Conservation (phyloP, 2,888 invertebrate genomes). For the Hetaerina titia region DNA sequence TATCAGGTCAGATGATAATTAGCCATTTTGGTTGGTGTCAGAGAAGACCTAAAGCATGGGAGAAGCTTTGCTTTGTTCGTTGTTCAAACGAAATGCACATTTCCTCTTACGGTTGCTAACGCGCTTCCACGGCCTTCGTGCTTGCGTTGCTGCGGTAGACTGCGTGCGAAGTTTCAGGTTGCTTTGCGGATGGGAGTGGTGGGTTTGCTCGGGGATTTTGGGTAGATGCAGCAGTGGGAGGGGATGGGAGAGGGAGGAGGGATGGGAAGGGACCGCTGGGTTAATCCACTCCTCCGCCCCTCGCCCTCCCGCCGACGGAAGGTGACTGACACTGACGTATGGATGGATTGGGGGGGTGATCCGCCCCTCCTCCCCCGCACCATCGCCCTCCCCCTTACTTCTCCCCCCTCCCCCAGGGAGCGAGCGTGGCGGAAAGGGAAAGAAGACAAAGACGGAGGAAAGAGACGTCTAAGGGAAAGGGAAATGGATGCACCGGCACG, state of each 20-base stretch:
- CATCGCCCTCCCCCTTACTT: neutral
- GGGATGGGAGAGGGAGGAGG: neutral
- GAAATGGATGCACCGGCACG: neutral
- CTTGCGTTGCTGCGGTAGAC: neutral
- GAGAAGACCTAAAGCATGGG: neutral
- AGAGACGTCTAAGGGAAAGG: neutral
- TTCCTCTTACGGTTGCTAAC: neutral
- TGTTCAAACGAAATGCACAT: neutral
- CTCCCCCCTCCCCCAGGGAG: neutral
- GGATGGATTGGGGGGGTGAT: constrained; percentile 43
- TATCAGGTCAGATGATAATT: neutral
- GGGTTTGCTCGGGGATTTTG: neutral
- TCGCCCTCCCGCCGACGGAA: neutral
- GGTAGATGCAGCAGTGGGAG: neutral
- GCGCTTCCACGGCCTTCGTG: neutral
- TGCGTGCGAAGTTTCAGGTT: neutral
- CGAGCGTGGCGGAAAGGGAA: neutral
- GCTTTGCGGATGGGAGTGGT: neutral
- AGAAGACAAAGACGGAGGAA: neutral
- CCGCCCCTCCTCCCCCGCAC: neutral
- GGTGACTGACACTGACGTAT: constrained; percentile 47
- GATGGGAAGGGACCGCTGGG: neutral
- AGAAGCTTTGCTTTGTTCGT: neutral
- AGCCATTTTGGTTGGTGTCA: neutral
- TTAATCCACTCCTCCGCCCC: neutral